A percentile compares a stretch with the other conserved stretches of the same genome.
phyloP scores from a whole-genome alignment of 2,888 invertebrate species.

The Hylaea fasciaria region DNA sequence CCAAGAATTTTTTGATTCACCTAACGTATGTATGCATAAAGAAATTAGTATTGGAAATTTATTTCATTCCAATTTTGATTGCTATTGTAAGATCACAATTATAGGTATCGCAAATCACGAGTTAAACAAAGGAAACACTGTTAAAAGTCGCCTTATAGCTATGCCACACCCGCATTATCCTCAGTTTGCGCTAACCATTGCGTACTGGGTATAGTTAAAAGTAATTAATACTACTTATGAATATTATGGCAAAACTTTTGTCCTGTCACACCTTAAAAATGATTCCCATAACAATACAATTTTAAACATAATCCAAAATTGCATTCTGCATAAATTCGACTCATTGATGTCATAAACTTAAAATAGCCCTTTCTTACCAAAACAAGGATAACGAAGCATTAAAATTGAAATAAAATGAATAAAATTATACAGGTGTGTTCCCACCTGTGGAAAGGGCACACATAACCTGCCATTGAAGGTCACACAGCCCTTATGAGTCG shows the following conservation, averaged over 20 bases:
- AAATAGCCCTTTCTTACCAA: slow-evolving; percentile 40
- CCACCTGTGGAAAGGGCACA: slow-evolving; percentile 74
- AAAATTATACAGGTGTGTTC: slow-evolving; percentile 65
- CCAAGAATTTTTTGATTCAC: no score
- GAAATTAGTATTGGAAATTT: no score
- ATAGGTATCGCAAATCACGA: no score
- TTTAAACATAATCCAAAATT: no score
- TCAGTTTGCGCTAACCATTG: not conserved
- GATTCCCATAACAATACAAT: no score
- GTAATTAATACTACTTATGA: no score
- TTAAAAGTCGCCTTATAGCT: slow-evolving; percentile 10
- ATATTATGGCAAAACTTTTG: no score
- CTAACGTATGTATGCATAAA: no score
- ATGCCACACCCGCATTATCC: slow-evolving; percentile 8
- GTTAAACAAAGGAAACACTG: slow-evolving; percentile 9
- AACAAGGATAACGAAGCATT: slow-evolving; percentile 40
- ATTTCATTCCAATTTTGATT: not conserved
- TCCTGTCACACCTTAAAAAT: no score
- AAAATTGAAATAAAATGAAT: slow-evolving; percentile 52
- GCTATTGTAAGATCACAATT: no score
- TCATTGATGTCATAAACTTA: slow-evolving; percentile 2
- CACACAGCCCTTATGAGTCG: slow-evolving; percentile 51
- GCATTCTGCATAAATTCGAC: not conserved
- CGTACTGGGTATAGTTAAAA: no score
- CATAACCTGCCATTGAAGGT: slow-evolving; percentile 58